Conservation (phyloP, 2,113 vertebrate species). For the Cynocephalus volans region DNA sequence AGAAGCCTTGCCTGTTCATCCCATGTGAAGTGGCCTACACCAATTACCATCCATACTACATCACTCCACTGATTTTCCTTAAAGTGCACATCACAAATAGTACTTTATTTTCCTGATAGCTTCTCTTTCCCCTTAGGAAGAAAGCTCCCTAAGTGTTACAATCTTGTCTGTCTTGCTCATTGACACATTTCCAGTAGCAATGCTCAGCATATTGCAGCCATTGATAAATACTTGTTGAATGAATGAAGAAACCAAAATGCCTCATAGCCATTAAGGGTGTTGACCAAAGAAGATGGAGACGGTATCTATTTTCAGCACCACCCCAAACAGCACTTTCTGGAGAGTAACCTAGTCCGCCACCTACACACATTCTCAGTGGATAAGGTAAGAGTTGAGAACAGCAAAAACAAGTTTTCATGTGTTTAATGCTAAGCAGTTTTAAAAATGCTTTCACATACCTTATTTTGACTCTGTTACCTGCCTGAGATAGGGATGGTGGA, state of each 20-base stretch:
- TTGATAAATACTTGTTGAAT: slow-evolving; percentile 40
- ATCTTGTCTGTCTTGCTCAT: slow-evolving; percentile 20
- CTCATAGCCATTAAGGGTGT: slow-evolving; percentile 53
- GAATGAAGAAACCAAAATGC: slow-evolving; percentile 56
- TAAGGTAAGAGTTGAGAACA: not conserved
- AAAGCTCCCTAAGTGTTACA: not conserved
- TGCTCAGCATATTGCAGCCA: not conserved
- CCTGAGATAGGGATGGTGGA: not conserved
- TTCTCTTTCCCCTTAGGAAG: not conserved
- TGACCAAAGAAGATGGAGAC: slow-evolving; percentile 17
- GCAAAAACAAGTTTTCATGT: not conserved
- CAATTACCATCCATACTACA: not conserved
- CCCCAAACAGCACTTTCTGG: slow-evolving; percentile 10
- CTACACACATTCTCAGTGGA: slow-evolving; percentile 56
- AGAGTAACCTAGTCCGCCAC: not conserved
- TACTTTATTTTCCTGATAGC: slow-evolving; percentile 4
- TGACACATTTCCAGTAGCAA: not conserved
- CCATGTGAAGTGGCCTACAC: not conserved
- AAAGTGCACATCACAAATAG: not conserved
- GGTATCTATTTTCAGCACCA: slow-evolving; percentile 53
- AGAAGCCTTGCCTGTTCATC: not conserved
- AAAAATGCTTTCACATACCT: not conserved
- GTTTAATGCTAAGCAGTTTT: not conserved
- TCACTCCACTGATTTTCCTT: not conserved
- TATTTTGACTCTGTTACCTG: not conserved